Evolutionary conservation across 1,140 invertebrate species (phyloP), one percentile per base, ranked within the genome.

Genomic region (Trichonephila clavipes): DNA sequence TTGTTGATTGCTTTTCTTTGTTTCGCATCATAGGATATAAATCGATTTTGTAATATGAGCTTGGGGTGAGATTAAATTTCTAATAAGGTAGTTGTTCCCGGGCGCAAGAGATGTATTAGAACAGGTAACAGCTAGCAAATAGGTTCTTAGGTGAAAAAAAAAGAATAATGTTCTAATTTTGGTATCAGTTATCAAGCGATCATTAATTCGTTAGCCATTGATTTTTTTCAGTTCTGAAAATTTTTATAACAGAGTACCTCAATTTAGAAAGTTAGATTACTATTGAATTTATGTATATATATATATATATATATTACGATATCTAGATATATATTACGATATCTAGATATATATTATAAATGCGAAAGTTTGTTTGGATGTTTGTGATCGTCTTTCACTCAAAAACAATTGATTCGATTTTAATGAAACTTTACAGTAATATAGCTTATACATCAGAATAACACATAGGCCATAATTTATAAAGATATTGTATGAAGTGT

Each of bases 1-100:
- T 77, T 77, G 72, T 77, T 77, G 72, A 77, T 77, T 77, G 72
- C 14, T 77, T 40, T 77, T 77, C 28, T 77, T 77, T 77, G 72
- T 77, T 77, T 16, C 16, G 72, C 72, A 77, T 77, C 34, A 77
- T 40, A 3, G 72, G 72, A 77, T 18, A 77, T 28, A 77, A 77
- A 77, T 77, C 72, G 72, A 34, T 77, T 77, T 77, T 77, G 72
- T 77, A 77, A 77, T 34, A 77, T 16, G 72, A 77, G 72, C 72
- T 40, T 28, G 16, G 28, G 18, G 72, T 14, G 28, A 77, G 72
- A 77, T 77, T 77, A 77, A 77, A 40, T 77, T 77, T 77, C 72
- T 77, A 77, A 77, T 77, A 77, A 77, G 72, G 34, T 14, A 28
- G 16, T 34, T 77, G 72, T 40, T 77, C 6, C 2, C 28, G 5